Percentiles rank a stretch among this genome's conserved stretches.
phyloP scores from a whole-genome alignment of 2,888 invertebrate genomes.

The Melieria crassipennis region DNA sequence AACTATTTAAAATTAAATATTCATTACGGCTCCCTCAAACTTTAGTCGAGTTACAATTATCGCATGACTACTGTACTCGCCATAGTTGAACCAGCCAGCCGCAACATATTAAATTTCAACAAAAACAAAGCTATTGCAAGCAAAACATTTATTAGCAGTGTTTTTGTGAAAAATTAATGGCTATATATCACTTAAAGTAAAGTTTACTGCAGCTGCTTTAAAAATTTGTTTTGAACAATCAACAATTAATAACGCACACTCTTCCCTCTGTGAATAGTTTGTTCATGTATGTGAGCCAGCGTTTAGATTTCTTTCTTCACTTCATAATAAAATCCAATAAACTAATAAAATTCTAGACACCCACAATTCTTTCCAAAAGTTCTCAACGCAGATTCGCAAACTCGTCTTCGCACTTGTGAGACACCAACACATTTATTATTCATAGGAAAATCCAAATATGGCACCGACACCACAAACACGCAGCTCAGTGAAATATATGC shows the following conservation, averaged over 20 bases:
- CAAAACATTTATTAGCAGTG: not conserved
- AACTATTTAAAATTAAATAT: not conserved
- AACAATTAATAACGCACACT: too few species aligned
- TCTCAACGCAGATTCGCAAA: too few species aligned
- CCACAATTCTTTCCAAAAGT: too few species aligned
- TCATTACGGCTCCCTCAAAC: not conserved
- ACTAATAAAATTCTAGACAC: not conserved
- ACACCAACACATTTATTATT: conserved; percentile 3
- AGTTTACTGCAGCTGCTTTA: too few species aligned
- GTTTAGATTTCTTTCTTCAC: not conserved
- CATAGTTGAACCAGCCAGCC: too few species aligned
- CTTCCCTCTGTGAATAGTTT: too few species aligned
- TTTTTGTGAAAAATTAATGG: not conserved
- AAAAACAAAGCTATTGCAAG: not conserved
- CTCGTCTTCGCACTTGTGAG: too few species aligned
- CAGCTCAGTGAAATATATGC: conserved; percentile 3
- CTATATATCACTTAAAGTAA: too few species aligned
- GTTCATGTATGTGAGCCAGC: too few species aligned
- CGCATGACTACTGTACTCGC: too few species aligned
- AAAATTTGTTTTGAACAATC: too few species aligned
- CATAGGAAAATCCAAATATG: conserved; percentile 14
- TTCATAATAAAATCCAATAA: not conserved
- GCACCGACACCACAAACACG: not conserved
- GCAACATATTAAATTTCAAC: not conserved
- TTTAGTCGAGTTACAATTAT: too few species aligned